Evolutionary conservation across 2,113 vertebrate species (phyloP), one percentile per base, ranked within the genome.

Genomic region (Miniopterus natalensis): DNA sequence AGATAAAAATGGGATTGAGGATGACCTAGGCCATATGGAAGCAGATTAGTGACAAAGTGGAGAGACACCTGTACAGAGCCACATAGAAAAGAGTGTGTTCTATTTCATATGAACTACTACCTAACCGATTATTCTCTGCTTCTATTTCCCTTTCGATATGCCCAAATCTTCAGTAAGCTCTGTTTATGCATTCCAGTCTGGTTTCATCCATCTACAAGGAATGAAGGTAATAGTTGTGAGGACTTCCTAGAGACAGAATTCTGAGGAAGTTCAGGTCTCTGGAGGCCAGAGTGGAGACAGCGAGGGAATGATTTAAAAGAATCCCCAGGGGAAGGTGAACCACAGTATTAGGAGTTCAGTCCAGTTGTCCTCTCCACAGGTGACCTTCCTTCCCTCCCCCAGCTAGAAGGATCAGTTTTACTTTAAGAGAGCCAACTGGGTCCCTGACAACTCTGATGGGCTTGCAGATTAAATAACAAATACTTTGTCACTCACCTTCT

Each of bases 401-500:
- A 85, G 15, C n/a, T 18, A 5, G 23, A 73, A 71, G 55, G 55
- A 80, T 71, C 59, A 5, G 31, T 79, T 77, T 86, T 78, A 31
- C 74, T 86, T 83, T 59, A 84, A 70, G 27, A 85, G n/a, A 93
- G 23, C 31, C 17, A 68, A 5, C 13, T 14, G 0, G 3, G 61
- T 70, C 40, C 36, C 74, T 55, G 40, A 66, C 13, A 20, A 42
- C 65, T 63, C 5, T 1, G 0, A 57, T 6, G 51, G 27, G 15
- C 45, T 71, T 55, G 2, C 31, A 12, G 55, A 45, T n/a, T 63
- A 49, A 68, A 29, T 73, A 77, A 10, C 23, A 51, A 53, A 23
- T 45, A 51, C 29, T 89, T 59, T 49, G 29, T 77, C 65, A 95
- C 98, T 99, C 90, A 99, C 99, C 95, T 47, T 92, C 86, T 2